Conservation (phyloP, 2,888 invertebrate species). For the Cephonodes hylas region DNA sequence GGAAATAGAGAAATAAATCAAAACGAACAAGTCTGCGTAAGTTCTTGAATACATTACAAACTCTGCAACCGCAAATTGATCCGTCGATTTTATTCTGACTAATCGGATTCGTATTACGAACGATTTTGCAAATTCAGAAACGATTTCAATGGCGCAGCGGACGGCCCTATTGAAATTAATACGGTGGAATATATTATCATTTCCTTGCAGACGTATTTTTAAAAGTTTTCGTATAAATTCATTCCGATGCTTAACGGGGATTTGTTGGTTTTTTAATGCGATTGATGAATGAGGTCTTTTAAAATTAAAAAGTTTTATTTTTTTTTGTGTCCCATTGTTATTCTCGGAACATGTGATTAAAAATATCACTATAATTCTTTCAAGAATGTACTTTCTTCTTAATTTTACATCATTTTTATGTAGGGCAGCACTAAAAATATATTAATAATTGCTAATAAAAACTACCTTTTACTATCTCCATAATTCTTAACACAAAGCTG, state of each 20-base stretch:
- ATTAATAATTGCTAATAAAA: no score
- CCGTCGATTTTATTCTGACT: conserved; percentile 53
- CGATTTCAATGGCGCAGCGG: conserved; percentile 38
- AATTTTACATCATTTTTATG: no score
- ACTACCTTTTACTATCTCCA: no score
- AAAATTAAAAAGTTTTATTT: background rate
- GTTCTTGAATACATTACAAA: conserved; percentile 53
- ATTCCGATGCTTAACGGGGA: conserved; percentile 10
- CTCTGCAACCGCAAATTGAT: conserved; percentile 45
- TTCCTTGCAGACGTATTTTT: conserved; percentile 29
- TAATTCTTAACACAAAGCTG: background rate
- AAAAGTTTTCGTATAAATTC: conserved; percentile 19
- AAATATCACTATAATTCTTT: no score
- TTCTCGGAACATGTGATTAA: background rate
- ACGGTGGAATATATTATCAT: conserved; percentile 50
- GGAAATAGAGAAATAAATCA: conserved; percentile 20
- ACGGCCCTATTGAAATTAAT: conserved; percentile 52
- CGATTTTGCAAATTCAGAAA: conserved; percentile 55
- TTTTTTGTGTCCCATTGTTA: background rate
- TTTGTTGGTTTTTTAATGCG: background rate
- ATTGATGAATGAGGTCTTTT: background rate
- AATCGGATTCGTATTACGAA: conserved; percentile 55
- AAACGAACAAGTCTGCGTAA: conserved; percentile 31
- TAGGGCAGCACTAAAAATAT: no score
- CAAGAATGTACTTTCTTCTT: no score